Evolutionary conservation across 2,888 invertebrate species (phyloP), one percentile per base, ranked within the genome.

Genomic region (Tetramorium bicarinatum): DNA sequence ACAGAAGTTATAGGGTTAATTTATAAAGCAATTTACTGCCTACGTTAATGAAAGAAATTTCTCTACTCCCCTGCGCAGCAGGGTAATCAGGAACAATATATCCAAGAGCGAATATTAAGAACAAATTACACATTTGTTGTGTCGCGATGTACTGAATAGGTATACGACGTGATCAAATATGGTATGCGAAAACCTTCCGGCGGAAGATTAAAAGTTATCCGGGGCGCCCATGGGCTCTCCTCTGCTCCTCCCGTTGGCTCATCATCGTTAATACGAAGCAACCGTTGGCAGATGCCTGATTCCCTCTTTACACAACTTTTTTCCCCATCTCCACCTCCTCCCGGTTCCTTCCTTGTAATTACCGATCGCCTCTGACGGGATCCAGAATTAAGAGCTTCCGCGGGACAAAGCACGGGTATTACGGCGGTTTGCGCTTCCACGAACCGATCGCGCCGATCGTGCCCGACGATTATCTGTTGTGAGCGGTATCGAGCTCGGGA

Each of bases 211-310:
- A 80, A 80, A 71, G 59, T 69, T 34, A 59, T n/a, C 15, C 59
- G 18, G 38, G 25, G 13, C 71, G 69, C 69, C 71, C 71, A 80
- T 80, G 71, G 34, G 29, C 29, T 34, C 3, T 67, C 29, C 29
- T 18, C 34, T 18, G 67, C 21, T 79, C 11, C 76, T 67, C 15
- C 66, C 59, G 56, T 66, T 41, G 75, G 66, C 76, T 71, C 66
- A 72, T 85, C 82, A 82, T 87, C 86, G 82, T 90, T 91, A 91
- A 92, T 90, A 88, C 86, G 85, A 85, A 83, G 85, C 86, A 82
- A 86, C 85, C 83, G 80, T 81, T 86, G 83, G 81, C 89, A 88
- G 88, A 89, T 91, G 87, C 86, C 87, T 84, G 88, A 92, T 91
- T 92, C 86, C 83, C 83, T 86, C 82, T 86, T 86, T 85, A 66